Evolutionary conservation across 2,113 vertebrate genomes (phyloP), one percentile per base, ranked within the genome.

Genomic region (Oryzias melastigma): DNA sequence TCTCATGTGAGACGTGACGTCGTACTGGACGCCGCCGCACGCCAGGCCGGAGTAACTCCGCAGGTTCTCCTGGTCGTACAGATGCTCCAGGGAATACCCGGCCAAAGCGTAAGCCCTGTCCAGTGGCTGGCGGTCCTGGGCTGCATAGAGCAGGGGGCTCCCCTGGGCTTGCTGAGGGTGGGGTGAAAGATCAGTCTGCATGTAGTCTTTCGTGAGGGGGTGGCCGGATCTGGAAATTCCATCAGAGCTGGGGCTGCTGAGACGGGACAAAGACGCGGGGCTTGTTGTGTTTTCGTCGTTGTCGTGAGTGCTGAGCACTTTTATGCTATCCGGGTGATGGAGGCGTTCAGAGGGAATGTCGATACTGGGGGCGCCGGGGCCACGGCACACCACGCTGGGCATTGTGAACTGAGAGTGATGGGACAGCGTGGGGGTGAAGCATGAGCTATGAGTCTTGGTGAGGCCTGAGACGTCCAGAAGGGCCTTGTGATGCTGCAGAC

Each of bases 61-160:
- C 86, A 99, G 93, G 64, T 91, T 93, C 85, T 98, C 96, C 0
- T 91, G 90, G 80, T 98, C 96, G 46, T 97, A 98, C 75, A 99
- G 90, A 78, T 99, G 97, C 87, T 98, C 97, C 86, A 99, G 90
- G 57, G 97, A 92, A 89, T 98, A 99, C 25, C 97, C 96, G 82
- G 95, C 95, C 89, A 99, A 91, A 18, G 96, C 93, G 61, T 98
- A 99, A 22, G 96, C 93, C 87, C 97, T 97, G 87, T 99, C 96
- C 88, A 96, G 57, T 1, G 93, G 88, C 51, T 84, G 87, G 68
- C 89, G 81, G 17, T 90, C 89, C 63, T 90, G 91, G 59, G 80
- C 70, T 22, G 89, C 89, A 77, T 96, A 99, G 74, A 95, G 67
- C 92, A 91, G 60, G 84, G 89, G 69, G 91, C 94, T 85, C 93